A percentile compares a stretch with the other conserved stretches of the same genome.
phyloP scores from a whole-genome alignment of 2,113 vertebrate species.

The Petaurus breviceps region DNA sequence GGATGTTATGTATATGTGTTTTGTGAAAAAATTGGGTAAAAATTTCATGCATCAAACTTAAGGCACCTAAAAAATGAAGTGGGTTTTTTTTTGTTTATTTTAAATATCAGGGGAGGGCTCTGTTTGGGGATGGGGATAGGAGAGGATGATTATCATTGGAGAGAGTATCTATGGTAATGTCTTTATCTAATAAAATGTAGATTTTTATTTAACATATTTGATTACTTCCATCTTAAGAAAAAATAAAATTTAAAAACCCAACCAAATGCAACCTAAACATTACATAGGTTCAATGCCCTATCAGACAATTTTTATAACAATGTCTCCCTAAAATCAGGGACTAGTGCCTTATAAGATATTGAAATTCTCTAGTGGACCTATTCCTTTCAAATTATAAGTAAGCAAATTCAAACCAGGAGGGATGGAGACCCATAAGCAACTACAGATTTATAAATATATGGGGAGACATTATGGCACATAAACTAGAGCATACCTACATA shows the following conservation, averaged over 20 bases:
- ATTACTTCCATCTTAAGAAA: slow-evolving; percentile 82
- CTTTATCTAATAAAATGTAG: slow-evolving; percentile 83
- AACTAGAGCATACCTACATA: slow-evolving; percentile 78
- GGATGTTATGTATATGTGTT: slow-evolving; percentile 89
- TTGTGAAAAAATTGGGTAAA: slow-evolving; percentile 84
- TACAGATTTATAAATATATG: slow-evolving; percentile 76
- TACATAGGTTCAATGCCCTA: slow-evolving; percentile 70
- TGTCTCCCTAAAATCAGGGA: slow-evolving; percentile 78
- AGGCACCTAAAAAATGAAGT: slow-evolving; percentile 84
- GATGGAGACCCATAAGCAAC: slow-evolving; percentile 78
- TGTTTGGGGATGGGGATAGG: slow-evolving; percentile 83
- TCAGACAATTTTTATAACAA: slow-evolving; percentile 53
- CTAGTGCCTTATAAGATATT: slow-evolving; percentile 88
- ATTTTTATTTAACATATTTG: slow-evolving; percentile 85
- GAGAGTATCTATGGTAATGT: slow-evolving; percentile 78
- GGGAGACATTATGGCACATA: slow-evolving; percentile 71
- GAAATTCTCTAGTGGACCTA: slow-evolving; percentile 79
- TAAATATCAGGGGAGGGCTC: slow-evolving; percentile 69
- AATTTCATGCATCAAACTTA: slow-evolving; percentile 87
- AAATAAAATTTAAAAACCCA: slow-evolving; percentile 65
- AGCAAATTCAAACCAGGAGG: slow-evolving; percentile 44
- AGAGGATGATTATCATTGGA: slow-evolving; percentile 74
- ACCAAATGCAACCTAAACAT: slow-evolving; percentile 77
- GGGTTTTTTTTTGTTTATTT: slow-evolving; percentile 75
- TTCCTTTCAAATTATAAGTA: slow-evolving; percentile 68